A percentile compares a stretch with the other conserved stretches of the same genome.
These are phyloP conservation scores for Ctenicera cuprea DNA, from an alignment of 2,888 invertebrate species.

Conservation along the genomic window DNA sequence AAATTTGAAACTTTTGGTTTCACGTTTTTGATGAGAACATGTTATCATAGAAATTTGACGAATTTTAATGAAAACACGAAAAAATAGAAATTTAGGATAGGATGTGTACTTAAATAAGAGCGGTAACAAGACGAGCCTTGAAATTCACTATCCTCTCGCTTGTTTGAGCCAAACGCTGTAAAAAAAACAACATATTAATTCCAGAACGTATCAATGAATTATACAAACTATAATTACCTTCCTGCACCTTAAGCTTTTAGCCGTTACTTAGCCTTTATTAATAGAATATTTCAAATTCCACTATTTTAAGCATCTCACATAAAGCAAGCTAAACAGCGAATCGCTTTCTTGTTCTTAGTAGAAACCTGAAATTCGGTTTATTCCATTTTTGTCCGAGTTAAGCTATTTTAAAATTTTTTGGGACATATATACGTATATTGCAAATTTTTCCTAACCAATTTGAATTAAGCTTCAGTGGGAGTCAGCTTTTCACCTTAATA, in stretches of 20 bases:
- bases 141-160: slow-evolving; percentile 95
- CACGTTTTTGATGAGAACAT: not conserved
- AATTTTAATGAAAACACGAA: not conserved
- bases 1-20: slow-evolving; percentile 16
- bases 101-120: slow-evolving; percentile 82
- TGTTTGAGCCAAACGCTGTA: slow-evolving; percentile 88
- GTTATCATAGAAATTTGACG: slow-evolving; percentile 1
- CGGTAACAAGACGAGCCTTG: slow-evolving; percentile 93
- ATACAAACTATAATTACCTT: slow-evolving; percentile 37
- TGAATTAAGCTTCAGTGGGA: too few species aligned
- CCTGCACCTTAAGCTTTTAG: slow-evolving; percentile 9
- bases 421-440: too few species aligned
- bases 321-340: slow-evolving; percentile 37
- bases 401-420: not conserved
- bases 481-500: too few species aligned
- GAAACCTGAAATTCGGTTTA: slow-evolving; percentile 23
- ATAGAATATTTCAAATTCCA: slow-evolving; percentile 13
- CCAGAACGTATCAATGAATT: not conserved
- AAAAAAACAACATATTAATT: slow-evolving; percentile 59
- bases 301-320: slow-evolving; percentile 5
- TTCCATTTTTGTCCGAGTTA: not conserved
- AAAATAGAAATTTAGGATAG: slow-evolving; percentile 5
- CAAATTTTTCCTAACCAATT: too few species aligned
- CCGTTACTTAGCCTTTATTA: slow-evolving; percentile 20
- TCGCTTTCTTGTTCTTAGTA: slow-evolving; percentile 24